phyloP scores from a whole-genome alignment of 2,888 invertebrate genomes.

The Azorinus chamasolen region DNA sequence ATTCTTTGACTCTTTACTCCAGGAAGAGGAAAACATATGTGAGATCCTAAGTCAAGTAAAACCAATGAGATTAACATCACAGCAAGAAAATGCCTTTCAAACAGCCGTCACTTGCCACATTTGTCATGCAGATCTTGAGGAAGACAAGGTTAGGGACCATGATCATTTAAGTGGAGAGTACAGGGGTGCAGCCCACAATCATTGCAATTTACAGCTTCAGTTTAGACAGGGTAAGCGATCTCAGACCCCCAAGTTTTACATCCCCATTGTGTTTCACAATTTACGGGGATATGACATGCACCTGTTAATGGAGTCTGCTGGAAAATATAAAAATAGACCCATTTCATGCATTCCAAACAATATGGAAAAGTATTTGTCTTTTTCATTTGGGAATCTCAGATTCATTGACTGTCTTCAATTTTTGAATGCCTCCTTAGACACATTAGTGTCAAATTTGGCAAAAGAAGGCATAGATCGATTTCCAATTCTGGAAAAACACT shows the following conservation, averaged over 20 bases:
- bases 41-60: constrained; percentile 19
- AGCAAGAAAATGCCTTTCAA: constrained; percentile 13
- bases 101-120: constrained; percentile 30
- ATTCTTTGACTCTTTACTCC: constrained; percentile 27
- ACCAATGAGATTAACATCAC: constrained; percentile 14
- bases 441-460: constrained; percentile 27
- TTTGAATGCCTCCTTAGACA: constrained; percentile 33
- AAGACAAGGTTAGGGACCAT: constrained; percentile 29
- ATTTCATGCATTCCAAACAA: constrained; percentile 64
- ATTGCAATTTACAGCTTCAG: not conserved
- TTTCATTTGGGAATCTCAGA: constrained; percentile 64
- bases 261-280: constrained; percentile 55
- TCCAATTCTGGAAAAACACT: constrained; percentile 13
- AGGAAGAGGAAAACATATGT: constrained; percentile 34
- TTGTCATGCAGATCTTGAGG: constrained; percentile 24
- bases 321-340: constrained; percentile 25
- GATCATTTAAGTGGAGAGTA: constrained; percentile 15
- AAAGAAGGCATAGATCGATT: constrained; percentile 6
- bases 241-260: constrained; percentile 19
- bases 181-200: not conserved
- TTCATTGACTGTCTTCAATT: constrained; percentile 55
- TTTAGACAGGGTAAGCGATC: not conserved
- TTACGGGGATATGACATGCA: constrained; percentile 45
- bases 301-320: constrained; percentile 25
- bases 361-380: constrained; percentile 66